Evolutionary conservation across 1,140 invertebrate species (phyloP), one percentile per base, ranked within the genome.

Genomic region (Grapholita molesta): DNA sequence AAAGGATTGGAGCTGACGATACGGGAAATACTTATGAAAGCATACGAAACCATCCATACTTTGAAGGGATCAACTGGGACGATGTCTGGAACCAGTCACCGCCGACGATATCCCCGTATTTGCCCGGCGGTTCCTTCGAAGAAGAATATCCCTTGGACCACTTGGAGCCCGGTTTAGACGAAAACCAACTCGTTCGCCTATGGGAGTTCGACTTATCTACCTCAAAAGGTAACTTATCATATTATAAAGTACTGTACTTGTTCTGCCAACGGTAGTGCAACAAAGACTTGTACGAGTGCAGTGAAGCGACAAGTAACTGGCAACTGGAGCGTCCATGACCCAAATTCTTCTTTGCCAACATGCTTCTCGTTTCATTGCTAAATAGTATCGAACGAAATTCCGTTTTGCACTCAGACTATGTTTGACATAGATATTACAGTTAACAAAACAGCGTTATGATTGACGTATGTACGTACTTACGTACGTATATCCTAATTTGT

Each of bases 11-110:
- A n/a, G 95, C 96, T n/a, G 90, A 89, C 53, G 97, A 98, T 80
- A 92, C 93, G 32, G 94, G 94, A 66, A 91, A 89, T 12, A 95
- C 94, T 0, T 99, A 99, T 88, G 93, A 95, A 35, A 96, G 95
- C 71, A 95, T 99, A 69, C 95, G 97, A 66, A 91, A 94, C 33
- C 98, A 99, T 93, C 92, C 94, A 12, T 98, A 99, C 86, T 99
- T 99, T 87, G 87, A 93, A 35, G 96, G 94, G 28, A 94, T 99
- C 35, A 94, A 98, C 72, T 99, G 97, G 94, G 96, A 97, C 35
- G 95, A 94, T 11, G 88, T 99, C 23, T 94, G 95, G 77, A 91
- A 94, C 53, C 94, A 96, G 77, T 95, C 94, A 24, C 97, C 98
- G 12, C 98, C 98, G 4, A 93, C 93, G 52, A 96, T 98, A 35